Percentiles rank a stretch among this genome's conserved stretches.
Conservation (phyloP, 2,113 vertebrate genomes). For the Suncus etruscus region DNA sequence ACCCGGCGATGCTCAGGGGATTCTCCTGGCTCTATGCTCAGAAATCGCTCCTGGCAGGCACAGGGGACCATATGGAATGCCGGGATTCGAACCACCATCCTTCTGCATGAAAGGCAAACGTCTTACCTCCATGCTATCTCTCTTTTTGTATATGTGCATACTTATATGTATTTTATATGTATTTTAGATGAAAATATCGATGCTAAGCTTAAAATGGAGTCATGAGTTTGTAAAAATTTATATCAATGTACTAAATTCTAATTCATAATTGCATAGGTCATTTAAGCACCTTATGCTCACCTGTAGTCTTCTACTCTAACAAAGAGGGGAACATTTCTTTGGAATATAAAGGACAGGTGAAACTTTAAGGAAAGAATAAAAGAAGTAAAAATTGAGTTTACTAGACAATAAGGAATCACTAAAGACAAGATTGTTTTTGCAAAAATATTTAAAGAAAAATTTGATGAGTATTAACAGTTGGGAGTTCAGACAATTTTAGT, state of each 20-base stretch:
- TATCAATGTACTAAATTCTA: not conserved
- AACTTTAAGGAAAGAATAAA: not conserved
- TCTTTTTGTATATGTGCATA: too few relatives aligned
- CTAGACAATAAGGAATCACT: not conserved
- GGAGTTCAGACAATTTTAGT: not conserved
- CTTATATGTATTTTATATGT: not conserved
- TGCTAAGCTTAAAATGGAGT: not conserved
- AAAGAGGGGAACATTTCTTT: not conserved
- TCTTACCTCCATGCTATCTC: too few relatives aligned
- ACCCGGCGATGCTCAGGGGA: too few relatives aligned
- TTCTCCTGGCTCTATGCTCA: too few relatives aligned
- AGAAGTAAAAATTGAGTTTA: conserved; percentile 14
- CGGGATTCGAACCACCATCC: too few relatives aligned
- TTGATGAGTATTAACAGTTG: conserved; percentile 2
- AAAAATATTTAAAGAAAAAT: conserved; percentile 26
- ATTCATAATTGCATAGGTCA: not conserved
- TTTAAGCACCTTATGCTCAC: not conserved
- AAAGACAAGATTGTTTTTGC: conserved; percentile 14
- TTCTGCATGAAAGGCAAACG: too few relatives aligned
- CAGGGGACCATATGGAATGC: too few relatives aligned
- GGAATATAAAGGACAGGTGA: not conserved
- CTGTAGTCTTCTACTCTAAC: not conserved
- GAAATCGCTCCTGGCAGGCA: too few relatives aligned
- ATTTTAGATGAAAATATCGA: not conserved
- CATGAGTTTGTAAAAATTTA: not conserved